phyloP scores from a whole-genome alignment of 2,888 invertebrate genomes.

The Phalera bucephala region DNA sequence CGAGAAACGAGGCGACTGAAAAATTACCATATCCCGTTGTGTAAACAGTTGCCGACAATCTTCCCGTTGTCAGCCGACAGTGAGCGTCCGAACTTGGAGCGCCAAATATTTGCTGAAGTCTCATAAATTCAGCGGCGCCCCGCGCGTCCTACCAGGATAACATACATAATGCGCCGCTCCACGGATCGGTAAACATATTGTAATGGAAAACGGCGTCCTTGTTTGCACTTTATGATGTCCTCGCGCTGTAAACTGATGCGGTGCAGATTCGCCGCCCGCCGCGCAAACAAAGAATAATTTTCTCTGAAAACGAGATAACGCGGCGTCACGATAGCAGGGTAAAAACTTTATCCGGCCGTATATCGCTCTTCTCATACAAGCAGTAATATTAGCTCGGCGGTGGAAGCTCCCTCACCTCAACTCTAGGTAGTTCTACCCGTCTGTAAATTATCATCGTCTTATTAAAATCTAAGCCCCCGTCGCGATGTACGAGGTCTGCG shows the following conservation, averaged over 20 bases:
- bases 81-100: slow-evolving; percentile 71
- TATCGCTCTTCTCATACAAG: slow-evolving; percentile 21
- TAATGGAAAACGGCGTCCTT: slow-evolving; percentile 82
- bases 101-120: slow-evolving; percentile 80
- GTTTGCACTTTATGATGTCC: slow-evolving; percentile 82
- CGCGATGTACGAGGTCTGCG: slow-evolving; percentile 35
- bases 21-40: slow-evolving; percentile 74
- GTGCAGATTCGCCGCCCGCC: slow-evolving; percentile 48
- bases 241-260: slow-evolving; percentile 72
- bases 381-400: slow-evolving; percentile 32
- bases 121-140: slow-evolving; percentile 77
- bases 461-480: slow-evolving; percentile 50
- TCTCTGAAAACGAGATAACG: slow-evolving; percentile 27
- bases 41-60: slow-evolving; percentile 77
- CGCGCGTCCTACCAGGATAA: slow-evolving; percentile 76
- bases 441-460: slow-evolving; percentile 56
- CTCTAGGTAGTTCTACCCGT: slow-evolving; percentile 27
- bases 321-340: slow-evolving; percentile 18
- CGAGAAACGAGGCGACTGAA: slow-evolving; percentile 54
- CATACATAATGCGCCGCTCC: slow-evolving; percentile 80
- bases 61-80: slow-evolving; percentile 75
- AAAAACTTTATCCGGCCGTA: slow-evolving; percentile 29
- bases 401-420: slow-evolving; percentile 21
- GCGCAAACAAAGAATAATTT: slow-evolving; percentile 43
- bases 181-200: slow-evolving; percentile 83